Evolutionary conservation across 2,888 invertebrate genomes (phyloP).

Genomic region (Slavum lentiscoides): DNA sequence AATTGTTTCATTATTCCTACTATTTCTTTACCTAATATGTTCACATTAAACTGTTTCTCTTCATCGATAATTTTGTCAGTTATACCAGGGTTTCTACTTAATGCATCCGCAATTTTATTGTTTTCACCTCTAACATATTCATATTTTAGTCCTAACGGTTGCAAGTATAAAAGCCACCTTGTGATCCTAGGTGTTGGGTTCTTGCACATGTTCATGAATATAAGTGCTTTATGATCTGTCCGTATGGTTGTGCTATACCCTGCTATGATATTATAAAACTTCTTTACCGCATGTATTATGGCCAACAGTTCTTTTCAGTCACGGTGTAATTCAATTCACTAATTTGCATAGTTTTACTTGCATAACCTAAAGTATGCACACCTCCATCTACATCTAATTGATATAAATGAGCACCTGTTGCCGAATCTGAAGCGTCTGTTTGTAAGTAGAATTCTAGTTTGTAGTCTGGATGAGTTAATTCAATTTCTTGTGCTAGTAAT

Average conservation of each 20-base stretch:
- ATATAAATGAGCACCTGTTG: neutral
- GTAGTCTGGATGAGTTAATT: neutral
- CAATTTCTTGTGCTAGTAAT: neutral
- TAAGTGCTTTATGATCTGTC: neutral
- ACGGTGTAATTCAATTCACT: neutral
- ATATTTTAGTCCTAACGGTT: neutral
- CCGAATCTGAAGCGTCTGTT: neutral
- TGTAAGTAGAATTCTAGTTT: too few relatives aligned
- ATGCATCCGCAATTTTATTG: neutral
- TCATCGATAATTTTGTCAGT: too few relatives aligned
- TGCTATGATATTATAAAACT: neutral
- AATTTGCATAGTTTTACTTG: neutral
- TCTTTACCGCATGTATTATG: neutral
- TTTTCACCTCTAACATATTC: neutral
- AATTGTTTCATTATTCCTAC: too few relatives aligned
- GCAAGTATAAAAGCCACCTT: neutral
- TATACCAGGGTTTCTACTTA: too few relatives aligned
- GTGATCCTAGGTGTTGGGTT: neutral
- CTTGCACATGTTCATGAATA: neutral
- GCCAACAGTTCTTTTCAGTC: neutral
- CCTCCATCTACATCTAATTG: neutral
- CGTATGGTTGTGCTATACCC: neutral
- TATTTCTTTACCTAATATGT: too few relatives aligned
- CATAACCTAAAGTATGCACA: neutral
- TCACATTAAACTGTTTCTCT: too few relatives aligned